Percentiles rank a stretch among this genome's conserved stretches.
These are phyloP conservation scores for Lagorchestes hirsutus DNA, from an alignment of 2,797 vertebrate species.

Conservation along the genomic window DNA sequence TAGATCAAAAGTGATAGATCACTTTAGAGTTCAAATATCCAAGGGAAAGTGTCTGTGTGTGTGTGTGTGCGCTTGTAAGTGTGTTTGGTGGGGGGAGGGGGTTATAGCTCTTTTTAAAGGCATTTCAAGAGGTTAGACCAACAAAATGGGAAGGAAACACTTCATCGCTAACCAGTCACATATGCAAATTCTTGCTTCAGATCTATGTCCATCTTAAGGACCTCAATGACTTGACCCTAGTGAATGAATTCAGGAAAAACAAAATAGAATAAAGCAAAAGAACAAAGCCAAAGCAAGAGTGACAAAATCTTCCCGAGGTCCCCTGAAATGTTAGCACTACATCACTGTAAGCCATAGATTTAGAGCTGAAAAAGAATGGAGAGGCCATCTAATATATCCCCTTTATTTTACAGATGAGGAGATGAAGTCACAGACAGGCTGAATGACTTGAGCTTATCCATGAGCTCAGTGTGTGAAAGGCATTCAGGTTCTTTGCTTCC, in stretches of 20 bases:
- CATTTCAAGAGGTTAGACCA: neutral
- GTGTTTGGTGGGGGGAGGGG: no score
- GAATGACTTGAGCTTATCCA: neutral
- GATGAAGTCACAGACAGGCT: neutral
- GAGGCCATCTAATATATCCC: neutral
- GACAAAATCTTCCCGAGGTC: neutral
- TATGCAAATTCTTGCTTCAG: neutral
- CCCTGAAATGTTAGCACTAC: neutral
- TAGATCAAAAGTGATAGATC: neutral
- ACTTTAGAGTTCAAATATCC: neutral
- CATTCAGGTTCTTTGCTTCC: neutral
- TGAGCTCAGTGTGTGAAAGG: neutral
- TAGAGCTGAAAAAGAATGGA: neutral
- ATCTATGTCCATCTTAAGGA: neutral
- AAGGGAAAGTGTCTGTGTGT: neutral
- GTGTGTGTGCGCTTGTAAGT: no score
- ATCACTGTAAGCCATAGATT: neutral
- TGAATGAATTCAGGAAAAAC: neutral
- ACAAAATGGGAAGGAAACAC: neutral
- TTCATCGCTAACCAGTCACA: neutral
- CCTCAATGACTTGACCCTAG: neutral
- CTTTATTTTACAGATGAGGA: neutral
- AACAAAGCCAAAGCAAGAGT: neutral
- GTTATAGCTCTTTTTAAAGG: neutral
- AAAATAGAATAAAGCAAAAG: neutral